Percentiles rank a stretch among this genome's conserved stretches.
Evolutionary conservation across 2,888 invertebrate genomes (phyloP).

Genomic region (Lasiommata megera): DNA sequence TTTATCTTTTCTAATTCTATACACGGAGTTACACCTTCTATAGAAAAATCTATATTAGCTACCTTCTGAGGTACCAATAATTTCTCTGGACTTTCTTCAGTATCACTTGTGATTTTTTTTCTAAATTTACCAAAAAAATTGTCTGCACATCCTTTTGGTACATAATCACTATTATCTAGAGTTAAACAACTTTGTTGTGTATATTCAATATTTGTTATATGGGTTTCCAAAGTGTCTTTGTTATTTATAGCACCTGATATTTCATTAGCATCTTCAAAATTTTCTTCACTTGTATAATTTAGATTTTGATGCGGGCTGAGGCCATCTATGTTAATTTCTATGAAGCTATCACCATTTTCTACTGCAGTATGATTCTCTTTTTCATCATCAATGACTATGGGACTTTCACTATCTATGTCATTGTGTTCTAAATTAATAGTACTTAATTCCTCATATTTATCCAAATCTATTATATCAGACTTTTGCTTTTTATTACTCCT

Average conservation of each 20-base stretch:
- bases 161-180: background rate
- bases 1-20: constrained; percentile 28
- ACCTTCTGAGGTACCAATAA: constrained; percentile 34
- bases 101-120: background rate
- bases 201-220: background rate
- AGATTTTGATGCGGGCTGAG: background rate
- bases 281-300: background rate
- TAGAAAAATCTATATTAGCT: background rate
- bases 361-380: constrained; percentile 19
- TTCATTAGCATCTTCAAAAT: too few relatives aligned
- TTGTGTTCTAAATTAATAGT: constrained; percentile 26
- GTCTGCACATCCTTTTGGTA: background rate
- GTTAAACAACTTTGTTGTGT: background rate
- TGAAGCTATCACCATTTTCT: background rate
- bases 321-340: background rate
- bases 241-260: too few relatives aligned
- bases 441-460: constrained; percentile 32
- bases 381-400: constrained; percentile 14
- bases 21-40: background rate
- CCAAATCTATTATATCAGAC: constrained; percentile 37
- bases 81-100: constrained; percentile 12
- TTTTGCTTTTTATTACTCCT: constrained; percentile 32
- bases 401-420: constrained; percentile 18
- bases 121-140: background rate
- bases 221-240: background rate